Base-by-base conservation (phyloP, 2,113 vertebrate genomes). In the Cacatua alba region DNA sequence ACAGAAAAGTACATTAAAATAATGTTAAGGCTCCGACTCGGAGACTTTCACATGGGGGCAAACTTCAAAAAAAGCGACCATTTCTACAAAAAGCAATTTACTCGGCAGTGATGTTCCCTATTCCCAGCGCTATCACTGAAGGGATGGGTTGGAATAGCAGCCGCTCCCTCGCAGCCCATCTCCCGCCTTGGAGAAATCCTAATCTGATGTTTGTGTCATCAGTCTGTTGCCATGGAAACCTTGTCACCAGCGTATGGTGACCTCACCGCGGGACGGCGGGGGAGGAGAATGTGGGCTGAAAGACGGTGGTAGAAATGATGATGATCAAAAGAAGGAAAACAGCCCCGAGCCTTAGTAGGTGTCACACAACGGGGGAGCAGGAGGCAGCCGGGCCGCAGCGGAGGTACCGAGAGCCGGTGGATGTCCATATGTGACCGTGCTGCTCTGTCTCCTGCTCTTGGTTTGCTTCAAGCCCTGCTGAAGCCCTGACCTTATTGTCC, bases 1-100 rank as follows among this genome's bases (percentile, higher is more conserved):
- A 97, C 97, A 82, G 96, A 97, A 52, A 74, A 97, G 97, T 92
- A 72, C 97, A 97, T 98, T 98, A 98, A 98, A 98, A 98, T 98
- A 97, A 97, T 60, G 96, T 93, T 93, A 79, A 97, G 97, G 97
- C 96, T 98, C 96, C 91, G 94, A 95, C 97, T 98, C 97, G 43
- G 97, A 97, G 94, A 95, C 97, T 97, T 95, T 95, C 95, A 17
- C 95, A 94, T 6, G 83, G 95, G 97, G 97, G 96, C 97, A 96
- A 95, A 96, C 97, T 97, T 98, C 91, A 97, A 67, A 97, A 93
- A 96, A 71, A 76, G 46, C n/a, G 63, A 93, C 53, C 29, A 14
- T 88, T 95, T 93, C 59, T 15, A 91, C 94, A 95, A 86, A 97
- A 98, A 96, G 95, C 94, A 96, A 94, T 97, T 98, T 97, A 70